Base-by-base conservation (phyloP, 2,113 vertebrate genomes). In the Orycteropus afer region DNA sequence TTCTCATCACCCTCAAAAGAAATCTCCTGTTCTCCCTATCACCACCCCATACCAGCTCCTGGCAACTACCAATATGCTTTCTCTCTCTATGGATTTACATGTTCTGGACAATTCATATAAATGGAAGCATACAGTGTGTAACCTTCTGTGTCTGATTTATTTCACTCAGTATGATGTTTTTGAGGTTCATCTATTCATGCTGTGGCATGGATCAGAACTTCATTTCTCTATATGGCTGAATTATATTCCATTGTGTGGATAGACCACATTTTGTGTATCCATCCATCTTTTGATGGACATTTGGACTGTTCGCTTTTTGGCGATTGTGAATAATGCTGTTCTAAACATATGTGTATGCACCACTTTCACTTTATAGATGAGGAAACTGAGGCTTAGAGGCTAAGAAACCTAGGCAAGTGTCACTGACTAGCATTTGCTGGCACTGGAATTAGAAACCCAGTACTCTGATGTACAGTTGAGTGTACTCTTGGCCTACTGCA, bases 181-280 rank as follows among this genome's bases (percentile, higher is more conserved):
- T 6, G n/a, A 47, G 74, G n/a, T 22, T 15, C 20, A 3, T n/a
- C 20, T 12, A 17, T 42, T 9, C 12, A 0, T 14, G n/a, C 2
- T 0, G 25, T 17, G 4, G 25, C 22, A 1, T 14, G 15, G 27
- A 10, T 22, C 53, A 65, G 22, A 13, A 29, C 12, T 1, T 22
- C 40, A 1, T 23, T 49, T 49, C 84, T 80, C 51, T 53, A 11
- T 17, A 8, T 34, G 57, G 65, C 59, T 32, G 32, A 32, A n/a
- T n/a, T 23, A 12, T 11, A 57, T 34, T 32, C 45, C 20, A 0
- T 22, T n/a, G 37, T 32, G 37, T 91, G 47, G 53, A 47, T 18
- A 47, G 9, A 27, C 29, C 49, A n/a, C 34, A 1, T 25, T 51
- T 59, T 69, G 55, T 37, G 47, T 34, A 3, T 80, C 8, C 11